These are phyloP conservation scores for Phymanthus crucifer DNA, from an alignment of 92 coral and sea anemone genomes.

Conservation along the genomic window DNA sequence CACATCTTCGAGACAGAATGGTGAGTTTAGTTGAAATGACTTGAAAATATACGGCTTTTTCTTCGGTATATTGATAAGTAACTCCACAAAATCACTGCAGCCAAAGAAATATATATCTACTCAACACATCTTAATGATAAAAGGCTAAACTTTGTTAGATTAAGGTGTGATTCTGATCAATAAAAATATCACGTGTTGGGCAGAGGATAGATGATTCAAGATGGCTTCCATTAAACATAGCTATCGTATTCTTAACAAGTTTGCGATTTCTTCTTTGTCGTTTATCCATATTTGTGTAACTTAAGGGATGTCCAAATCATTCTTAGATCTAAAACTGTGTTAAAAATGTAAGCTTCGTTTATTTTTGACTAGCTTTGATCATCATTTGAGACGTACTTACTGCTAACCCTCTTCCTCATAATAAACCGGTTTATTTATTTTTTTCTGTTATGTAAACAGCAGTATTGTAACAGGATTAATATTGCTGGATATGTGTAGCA, in stretches of 20 bases:
- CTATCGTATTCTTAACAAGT: not conserved
- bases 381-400: too few relatives aligned
- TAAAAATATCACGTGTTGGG: constrained; percentile 28
- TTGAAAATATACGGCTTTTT: not conserved
- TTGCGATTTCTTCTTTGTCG: not conserved
- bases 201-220: not conserved
- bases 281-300: not conserved
- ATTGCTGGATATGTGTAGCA: not conserved
- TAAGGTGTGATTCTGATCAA: not conserved
- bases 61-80: not conserved
- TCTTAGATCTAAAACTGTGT: too few relatives aligned
- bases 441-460: too few relatives aligned
- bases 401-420: too few relatives aligned
- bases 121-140: not conserved
- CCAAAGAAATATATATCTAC: not conserved
- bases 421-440: too few relatives aligned
- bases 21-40: constrained; percentile 15
- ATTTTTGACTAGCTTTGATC: too few relatives aligned
- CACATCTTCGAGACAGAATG: constrained; percentile 49
- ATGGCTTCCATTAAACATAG: not conserved
- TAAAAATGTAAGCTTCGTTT: too few relatives aligned
- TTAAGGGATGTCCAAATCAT: too few relatives aligned
- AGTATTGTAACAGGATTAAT: not conserved
- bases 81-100: not conserved
- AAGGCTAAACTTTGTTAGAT: not conserved